Conservation (phyloP, 2,113 vertebrate species). For the Halichoerus grypus region DNA sequence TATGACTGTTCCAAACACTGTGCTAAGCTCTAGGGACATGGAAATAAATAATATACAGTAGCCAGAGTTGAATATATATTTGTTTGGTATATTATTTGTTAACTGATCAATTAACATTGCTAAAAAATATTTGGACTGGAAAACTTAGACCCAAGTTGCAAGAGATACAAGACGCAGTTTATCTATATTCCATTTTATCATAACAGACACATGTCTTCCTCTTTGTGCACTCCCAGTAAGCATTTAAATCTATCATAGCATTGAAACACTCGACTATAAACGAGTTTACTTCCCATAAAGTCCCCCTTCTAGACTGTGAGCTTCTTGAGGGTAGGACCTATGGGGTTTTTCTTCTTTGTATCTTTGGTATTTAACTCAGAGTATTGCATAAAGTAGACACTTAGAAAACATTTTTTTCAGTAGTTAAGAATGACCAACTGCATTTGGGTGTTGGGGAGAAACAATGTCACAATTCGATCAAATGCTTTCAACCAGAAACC, state of each 20-base stretch:
- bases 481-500: conserved; percentile 20
- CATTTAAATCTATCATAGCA: not conserved
- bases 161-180: not conserved
- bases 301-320: not conserved
- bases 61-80: not conserved
- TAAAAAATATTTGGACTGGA: not conserved
- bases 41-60: not conserved
- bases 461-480: not conserved
- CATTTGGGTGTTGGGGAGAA: not conserved
- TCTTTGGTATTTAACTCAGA: conserved; percentile 1
- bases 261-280: not conserved
- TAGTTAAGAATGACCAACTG: not conserved
- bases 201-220: not conserved
- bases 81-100: not conserved
- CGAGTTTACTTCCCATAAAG: not conserved
- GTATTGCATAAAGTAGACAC: not conserved
- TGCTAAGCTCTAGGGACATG: not conserved
- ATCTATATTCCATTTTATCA: not conserved
- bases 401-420: not conserved
- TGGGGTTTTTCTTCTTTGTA: not conserved
- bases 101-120: not conserved
- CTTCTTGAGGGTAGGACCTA: not conserved
- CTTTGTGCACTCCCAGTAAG: too few relatives aligned
- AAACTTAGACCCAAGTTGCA: conserved; percentile 2
- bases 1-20: not conserved